Evolutionary conservation across 1,140 invertebrate genomes (phyloP), one percentile per base, ranked within the genome.

Genomic region (Odontomachus brunneus): DNA sequence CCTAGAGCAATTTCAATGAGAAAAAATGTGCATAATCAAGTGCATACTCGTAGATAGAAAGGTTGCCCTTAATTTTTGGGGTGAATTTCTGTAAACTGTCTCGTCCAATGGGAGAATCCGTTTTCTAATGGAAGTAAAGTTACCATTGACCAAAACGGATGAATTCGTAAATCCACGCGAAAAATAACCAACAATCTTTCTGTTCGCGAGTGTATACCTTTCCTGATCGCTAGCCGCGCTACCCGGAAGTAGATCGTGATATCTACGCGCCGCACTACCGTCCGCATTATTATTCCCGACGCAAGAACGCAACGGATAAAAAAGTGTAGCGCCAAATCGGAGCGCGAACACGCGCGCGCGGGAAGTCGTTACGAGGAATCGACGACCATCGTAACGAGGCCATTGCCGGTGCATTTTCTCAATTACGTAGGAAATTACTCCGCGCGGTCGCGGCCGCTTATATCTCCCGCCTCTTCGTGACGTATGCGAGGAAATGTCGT

Each of bases 311-410:
- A n/a, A 63, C 38, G n/a, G 29, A 17, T 59, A 33, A 66, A 84
- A 75, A 71, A 80, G 29, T 29, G 38, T 69, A 33, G 84, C 76
- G 66, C 66, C 69, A 60, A 86, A 86, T 84, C 78, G 84, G 84
- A 75, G 49, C 74, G 78, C 55, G 84, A 75, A 49, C 74, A 73
- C 53, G 63, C 84, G 78, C 66, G 80, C 71, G 80, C 84, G 82
- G 86, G 72, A 89, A 89, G 84, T 82, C 69, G 73, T 84, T 65
- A 26, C 84, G 84, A 88, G 87, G 88, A 88, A 89, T 88, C 81
- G 75, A 72, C 26, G 84, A 11, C 17, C 49, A 57, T 66, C 66
- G 74, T 84, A 88, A 89, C 60, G 84, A 88, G 81, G 84, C 84
- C 84, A 88, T 87, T 86, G 84, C 84, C 84, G 87, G 72, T 63